These are phyloP conservation scores for Ambastaia sidthimunki DNA, from an alignment of 2,797 vertebrate genomes.

Conservation along the genomic window DNA sequence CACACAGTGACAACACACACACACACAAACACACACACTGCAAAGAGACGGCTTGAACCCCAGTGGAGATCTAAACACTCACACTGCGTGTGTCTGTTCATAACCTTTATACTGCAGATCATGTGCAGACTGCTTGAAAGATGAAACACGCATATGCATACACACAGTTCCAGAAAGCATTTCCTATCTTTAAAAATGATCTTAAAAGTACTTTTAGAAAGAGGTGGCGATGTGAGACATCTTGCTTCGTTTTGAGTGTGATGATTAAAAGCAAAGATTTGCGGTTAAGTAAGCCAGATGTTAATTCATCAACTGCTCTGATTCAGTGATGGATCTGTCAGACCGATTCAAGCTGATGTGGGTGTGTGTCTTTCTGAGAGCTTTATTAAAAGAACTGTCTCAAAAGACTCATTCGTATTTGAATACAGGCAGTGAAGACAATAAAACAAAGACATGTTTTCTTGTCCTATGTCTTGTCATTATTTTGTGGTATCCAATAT, in stretches of 20 bases:
- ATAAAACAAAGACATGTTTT: neutral
- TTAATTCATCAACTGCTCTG: too few species aligned
- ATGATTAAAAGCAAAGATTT: too few species aligned
- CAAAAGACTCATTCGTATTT: too few species aligned
- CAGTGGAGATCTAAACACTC: conserved; percentile 40
- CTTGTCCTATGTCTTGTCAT: neutral
- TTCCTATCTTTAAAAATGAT: conserved; percentile 10
- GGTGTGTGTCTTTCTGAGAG: too few species aligned
- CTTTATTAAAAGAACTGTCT: too few species aligned
- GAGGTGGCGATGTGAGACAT: neutral
- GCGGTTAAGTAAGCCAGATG: too few species aligned
- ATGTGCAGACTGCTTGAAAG: neutral
- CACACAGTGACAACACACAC: conserved; percentile 15
- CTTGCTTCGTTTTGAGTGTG: too few species aligned
- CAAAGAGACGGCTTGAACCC: conserved; percentile 34
- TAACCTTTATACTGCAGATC: neutral
- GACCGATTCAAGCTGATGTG: too few species aligned
- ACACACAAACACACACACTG: conserved; percentile 18
- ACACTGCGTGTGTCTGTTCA: conserved; percentile 52
- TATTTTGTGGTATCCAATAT: neutral
- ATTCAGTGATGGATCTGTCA: too few species aligned
- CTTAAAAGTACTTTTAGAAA: neutral
- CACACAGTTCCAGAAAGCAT: neutral
- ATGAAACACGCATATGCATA: conserved; percentile 1
- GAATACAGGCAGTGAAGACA: too few species aligned